Evolutionary conservation across 2,888 invertebrate genomes (phyloP), one percentile per base, ranked within the genome.

Genomic region (Nebria salina): DNA sequence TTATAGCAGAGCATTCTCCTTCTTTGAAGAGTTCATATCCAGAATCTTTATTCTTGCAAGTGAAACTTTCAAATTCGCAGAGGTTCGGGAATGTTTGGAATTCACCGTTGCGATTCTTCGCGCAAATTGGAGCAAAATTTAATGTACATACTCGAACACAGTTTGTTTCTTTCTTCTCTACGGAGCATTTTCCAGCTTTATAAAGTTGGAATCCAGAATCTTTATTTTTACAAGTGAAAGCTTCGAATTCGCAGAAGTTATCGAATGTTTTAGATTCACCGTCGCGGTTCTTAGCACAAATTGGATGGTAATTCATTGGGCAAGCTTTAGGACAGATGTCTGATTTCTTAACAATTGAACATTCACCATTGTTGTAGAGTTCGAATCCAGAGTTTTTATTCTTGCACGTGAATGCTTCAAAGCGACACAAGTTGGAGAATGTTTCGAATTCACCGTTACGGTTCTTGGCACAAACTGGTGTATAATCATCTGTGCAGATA

Each of bases 401-500:
- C 41, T 72, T 41, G 25, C 72, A 72, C 6, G 9, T 26, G 5
- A 41, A 26, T 25, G 25, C 13, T 20, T 68, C 13, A 13, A 68
- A 54, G 54, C 13, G 54, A 25, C 75, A 75, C 54, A 64, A 54
- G 43, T 75, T 75, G 9, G 75, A 75, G 64, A 75, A 75, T 8
- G 75, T 75, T 20, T 75, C 26, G 25, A 75, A 26, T 3, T 25
- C 9, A 25, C 64, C 64, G 15, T 75, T 15, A 25, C 26, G 25
- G 65, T 64, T 75, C 25, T 9, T 64, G 13, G 64, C 75, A 9
- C 75, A 75, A 54, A 75, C 75, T 20, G 75, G 75, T 26, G 54
- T 75, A 64, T 75, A 75, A 13, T 75, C 75, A 20, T 75, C 75
- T 43, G 64, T 75, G n/a, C 64, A 75, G 25, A 54, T n/a, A 75